Evolutionary conservation across 2,797 vertebrate species (phyloP), one percentile per base, ranked within the genome.

Genomic region (Pseudochirops corinnae): DNA sequence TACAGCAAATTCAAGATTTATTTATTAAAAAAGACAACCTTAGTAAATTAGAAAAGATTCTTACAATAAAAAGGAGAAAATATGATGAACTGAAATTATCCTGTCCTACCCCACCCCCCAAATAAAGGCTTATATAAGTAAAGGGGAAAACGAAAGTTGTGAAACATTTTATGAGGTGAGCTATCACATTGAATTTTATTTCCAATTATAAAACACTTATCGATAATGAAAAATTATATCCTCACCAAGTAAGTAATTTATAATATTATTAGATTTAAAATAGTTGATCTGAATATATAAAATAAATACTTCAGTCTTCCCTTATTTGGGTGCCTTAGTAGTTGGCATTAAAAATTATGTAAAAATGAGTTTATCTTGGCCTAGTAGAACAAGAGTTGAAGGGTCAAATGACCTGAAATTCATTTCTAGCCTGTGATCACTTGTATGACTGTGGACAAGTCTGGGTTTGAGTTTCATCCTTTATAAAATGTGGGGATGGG

Each of bases 201-300:
- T 87, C 74, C 39, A 87, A 87, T 87, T 87, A 87, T 87, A 50
- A 28, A 87, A 87, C 74, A 50, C 74, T 87, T 87, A 87, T 87
- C 0, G 39, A 87, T 87, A 87, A 87, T 87, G 74, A 87, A 87
- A 50, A 87, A 87, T 50, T 24, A 50, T 50, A 46, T 87, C 74
- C 67, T 50, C 39, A 82, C 39, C 21, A 87, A 87, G 39, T 50
- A 46, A 60, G 58, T 74, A n/a, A 87, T 82, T 82, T 82, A 50
- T 24, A 26, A 82, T 87, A 50, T 87, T 87, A 87, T 87, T 46
- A 87, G 74, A 26, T 87, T 50, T 87, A 28, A 87, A 87, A 87
- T 50, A 50, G 74, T 50, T 87, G 14, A 87, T 87, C 39, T 87
- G 74, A 87, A 87, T 28, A 87, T 87, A 28, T 50, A 26, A 87